Conservation (phyloP, 2,113 vertebrate genomes). For the Phyllostomus hastatus region DNA sequence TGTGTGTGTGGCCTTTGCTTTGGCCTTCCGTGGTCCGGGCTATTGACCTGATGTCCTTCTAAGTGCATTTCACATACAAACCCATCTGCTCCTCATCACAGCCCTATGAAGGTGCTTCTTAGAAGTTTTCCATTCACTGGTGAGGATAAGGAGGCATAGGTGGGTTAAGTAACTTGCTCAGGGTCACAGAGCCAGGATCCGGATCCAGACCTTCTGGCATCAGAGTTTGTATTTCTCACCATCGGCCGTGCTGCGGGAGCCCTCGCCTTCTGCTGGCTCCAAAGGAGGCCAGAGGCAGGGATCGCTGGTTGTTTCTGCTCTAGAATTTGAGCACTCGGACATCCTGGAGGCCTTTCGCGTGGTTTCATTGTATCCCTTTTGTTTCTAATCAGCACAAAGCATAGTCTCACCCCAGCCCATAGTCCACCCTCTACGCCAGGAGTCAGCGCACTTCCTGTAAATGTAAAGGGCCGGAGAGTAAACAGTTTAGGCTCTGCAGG, state of each 20-base stretch:
- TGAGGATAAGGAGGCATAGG: neutral
- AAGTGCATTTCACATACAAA: neutral
- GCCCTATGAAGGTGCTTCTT: neutral
- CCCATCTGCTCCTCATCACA: neutral
- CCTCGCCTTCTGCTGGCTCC: too few relatives aligned
- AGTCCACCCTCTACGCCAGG: neutral
- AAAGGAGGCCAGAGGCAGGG: neutral
- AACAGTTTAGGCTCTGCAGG: neutral
- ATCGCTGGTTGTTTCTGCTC: neutral
- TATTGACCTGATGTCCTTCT: neutral
- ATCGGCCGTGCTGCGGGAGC: fast-evolving
- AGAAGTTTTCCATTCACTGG: neutral
- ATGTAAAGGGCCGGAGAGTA: neutral
- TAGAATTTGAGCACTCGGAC: neutral
- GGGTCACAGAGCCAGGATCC: neutral
- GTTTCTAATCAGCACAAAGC: neutral
- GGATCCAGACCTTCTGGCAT: neutral
- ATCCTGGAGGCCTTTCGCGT: neutral
- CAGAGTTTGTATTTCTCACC: neutral
- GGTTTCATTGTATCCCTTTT: neutral
- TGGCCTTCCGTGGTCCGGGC: neutral
- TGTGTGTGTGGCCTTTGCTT: neutral
- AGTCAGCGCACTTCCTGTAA: neutral
- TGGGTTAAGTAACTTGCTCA: neutral
- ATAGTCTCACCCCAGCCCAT: neutral